A percentile compares a stretch with the other conserved stretches of the same genome.
Evolutionary conservation across 2,797 vertebrate genomes (phyloP).

Genomic region (Amblyopsis hoosieri): DNA sequence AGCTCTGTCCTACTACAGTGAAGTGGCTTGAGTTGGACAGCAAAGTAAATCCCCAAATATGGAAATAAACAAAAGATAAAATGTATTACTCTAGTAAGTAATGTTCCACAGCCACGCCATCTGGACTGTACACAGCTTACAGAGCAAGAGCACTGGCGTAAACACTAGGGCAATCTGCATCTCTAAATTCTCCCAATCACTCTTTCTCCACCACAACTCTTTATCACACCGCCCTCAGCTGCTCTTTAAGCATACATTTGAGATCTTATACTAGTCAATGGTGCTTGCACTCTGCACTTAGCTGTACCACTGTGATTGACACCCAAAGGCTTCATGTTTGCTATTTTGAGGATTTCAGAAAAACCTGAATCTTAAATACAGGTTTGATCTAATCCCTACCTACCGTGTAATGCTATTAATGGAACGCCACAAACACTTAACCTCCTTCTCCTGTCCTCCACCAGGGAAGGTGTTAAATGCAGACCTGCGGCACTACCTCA

Average conservation of each 20-base stretch:
- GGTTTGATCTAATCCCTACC: too few species aligned
- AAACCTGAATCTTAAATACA: too few species aligned
- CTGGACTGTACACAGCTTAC: constrained; percentile 33
- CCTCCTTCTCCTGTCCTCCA: constrained; percentile 27
- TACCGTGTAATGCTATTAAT: too few species aligned
- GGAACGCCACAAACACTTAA: constrained; percentile 36
- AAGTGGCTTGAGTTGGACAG: too few species aligned
- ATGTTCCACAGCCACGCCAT: constrained; percentile 28
- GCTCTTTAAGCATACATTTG: constrained; percentile 15
- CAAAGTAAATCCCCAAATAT: too few species aligned
- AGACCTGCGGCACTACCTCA: constrained; percentile 96
- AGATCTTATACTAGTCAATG: constrained; percentile 8
- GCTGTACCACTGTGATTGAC: background rate
- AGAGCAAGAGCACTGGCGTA: constrained; percentile 15
- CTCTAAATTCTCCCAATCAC: constrained; percentile 1
- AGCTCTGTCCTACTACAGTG: too few species aligned
- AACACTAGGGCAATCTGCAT: constrained; percentile 22
- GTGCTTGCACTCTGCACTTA: background rate
- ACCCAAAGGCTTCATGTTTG: background rate
- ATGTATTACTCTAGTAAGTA: background rate
- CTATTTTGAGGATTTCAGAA: background rate
- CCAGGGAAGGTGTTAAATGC: constrained; percentile 96
- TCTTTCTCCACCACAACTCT: constrained; percentile 20
- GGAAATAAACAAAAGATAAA: too few species aligned
- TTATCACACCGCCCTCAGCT: background rate